These are phyloP conservation scores for Folsomia manolachei DNA, from an alignment of 2,888 invertebrate species.

Conservation along the genomic window DNA sequence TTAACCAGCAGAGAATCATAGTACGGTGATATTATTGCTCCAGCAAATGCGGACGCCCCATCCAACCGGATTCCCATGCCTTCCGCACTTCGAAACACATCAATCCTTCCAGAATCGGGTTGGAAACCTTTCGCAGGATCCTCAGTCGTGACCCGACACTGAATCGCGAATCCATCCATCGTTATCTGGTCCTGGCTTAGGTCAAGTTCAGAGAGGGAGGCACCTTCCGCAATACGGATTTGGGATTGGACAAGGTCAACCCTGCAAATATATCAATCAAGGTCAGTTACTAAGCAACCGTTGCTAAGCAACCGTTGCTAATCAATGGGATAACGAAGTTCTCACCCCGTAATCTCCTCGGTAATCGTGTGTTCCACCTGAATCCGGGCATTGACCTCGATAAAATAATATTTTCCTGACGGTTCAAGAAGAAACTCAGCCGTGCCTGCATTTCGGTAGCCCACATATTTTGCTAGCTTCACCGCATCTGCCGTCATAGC, in stretches of 20 bases:
- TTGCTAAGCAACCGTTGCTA: too few relatives aligned
- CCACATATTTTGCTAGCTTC: slow-evolving; percentile 81
- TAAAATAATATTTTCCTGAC: slow-evolving; percentile 88
- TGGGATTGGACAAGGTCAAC: slow-evolving; percentile 98
- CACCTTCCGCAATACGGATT: slow-evolving; percentile 91
- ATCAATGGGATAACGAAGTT: too few relatives aligned
- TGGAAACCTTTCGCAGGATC: slow-evolving; percentile 97
- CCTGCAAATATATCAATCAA: slow-evolving; percentile 51
- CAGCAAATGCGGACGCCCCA: slow-evolving; percentile 89
- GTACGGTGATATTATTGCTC: slow-evolving; percentile 92
- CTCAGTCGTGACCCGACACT: slow-evolving; percentile 97
- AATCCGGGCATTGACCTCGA: slow-evolving; percentile 97
- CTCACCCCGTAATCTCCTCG: slow-evolving; percentile 92
- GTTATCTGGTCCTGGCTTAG: slow-evolving; percentile 74
- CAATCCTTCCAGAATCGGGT: slow-evolving; percentile 95
- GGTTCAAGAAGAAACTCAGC: slow-evolving; percentile 95
- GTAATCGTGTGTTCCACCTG: slow-evolving; percentile 78
- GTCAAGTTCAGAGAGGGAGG: slow-evolving; percentile 85
- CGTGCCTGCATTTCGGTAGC: slow-evolving; percentile 96
- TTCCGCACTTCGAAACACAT: slow-evolving; percentile 92
- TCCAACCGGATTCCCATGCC: slow-evolving; percentile 99
- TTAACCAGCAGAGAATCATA: slow-evolving; percentile 98
- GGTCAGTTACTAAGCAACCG: too few relatives aligned
- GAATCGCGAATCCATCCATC: slow-evolving; percentile 79
- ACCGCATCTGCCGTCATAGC: slow-evolving; percentile 89